Conservation (phyloP, 1,140 invertebrate species). For the Drosophila equinoxialis region DNA sequence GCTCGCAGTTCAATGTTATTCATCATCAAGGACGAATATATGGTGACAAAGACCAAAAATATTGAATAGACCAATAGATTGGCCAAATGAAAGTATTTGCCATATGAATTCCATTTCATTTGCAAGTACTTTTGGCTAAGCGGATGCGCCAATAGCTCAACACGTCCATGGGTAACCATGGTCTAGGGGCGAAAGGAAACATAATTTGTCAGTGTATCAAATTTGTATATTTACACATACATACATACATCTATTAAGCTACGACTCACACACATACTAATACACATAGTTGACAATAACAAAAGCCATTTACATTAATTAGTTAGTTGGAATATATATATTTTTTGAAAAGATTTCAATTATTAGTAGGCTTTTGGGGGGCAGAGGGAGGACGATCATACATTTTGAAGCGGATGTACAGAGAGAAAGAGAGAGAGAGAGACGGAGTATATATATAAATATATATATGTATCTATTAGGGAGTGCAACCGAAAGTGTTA, state of each 20-base stretch:
- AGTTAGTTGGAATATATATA: background rate
- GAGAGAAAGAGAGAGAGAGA: background rate
- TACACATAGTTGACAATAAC: conserved; percentile 7
- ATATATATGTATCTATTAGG: background rate
- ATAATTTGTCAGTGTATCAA: conserved; percentile 23
- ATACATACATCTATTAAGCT: conserved; percentile 20
- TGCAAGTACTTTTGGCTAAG: conserved; percentile 92
- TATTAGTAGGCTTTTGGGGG: conserved; percentile 26
- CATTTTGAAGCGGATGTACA: conserved; percentile 35
- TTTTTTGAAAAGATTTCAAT: conserved; percentile 11
- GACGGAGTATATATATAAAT: background rate
- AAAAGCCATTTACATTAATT: conserved; percentile 33
- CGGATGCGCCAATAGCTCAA: conserved; percentile 91
- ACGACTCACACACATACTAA: background rate
- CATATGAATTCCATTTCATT: conserved; percentile 95
- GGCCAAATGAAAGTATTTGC: conserved; percentile 91
- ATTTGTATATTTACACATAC: background rate
- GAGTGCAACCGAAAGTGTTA: background rate
- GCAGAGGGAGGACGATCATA: conserved; percentile 31
- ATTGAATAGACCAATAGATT: conserved; percentile 90
- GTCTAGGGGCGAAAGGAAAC: conserved; percentile 84
- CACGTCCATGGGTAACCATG: conserved; percentile 91
- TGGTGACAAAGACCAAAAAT: conserved; percentile 89
- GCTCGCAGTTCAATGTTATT: conserved; percentile 68
- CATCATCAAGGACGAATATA: conserved; percentile 88